Evolutionary conservation across 2,113 vertebrate genomes (phyloP).

Genomic region (zebrafish (Danio rerio)): GRCz12tu NC_133186.1:6177001-6177500

Average conservation of each 20-base stretch:
- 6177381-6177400: neutral
- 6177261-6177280: neutral
- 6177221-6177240: neutral
- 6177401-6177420: neutral
- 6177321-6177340: too few relatives aligned
- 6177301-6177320: too few relatives aligned
- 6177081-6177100: constrained; percentile 30
- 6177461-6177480: neutral
- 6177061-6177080: constrained; percentile 33
- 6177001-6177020: neutral
- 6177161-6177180: constrained; percentile 48
- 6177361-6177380: constrained; percentile 5
- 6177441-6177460: neutral
- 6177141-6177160: constrained; percentile 49
- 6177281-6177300: too few relatives aligned
- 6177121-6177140: constrained; percentile 43
- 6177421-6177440: neutral
- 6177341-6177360: too few relatives aligned
- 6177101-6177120: constrained; percentile 31
- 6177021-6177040: neutral
- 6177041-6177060: constrained; percentile 45
- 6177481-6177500: neutral
- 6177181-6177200: neutral
- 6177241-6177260: neutral
- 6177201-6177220: neutral